Conservation (phyloP, 2,113 vertebrate genomes). For the Brachirus orientalis region DNA sequence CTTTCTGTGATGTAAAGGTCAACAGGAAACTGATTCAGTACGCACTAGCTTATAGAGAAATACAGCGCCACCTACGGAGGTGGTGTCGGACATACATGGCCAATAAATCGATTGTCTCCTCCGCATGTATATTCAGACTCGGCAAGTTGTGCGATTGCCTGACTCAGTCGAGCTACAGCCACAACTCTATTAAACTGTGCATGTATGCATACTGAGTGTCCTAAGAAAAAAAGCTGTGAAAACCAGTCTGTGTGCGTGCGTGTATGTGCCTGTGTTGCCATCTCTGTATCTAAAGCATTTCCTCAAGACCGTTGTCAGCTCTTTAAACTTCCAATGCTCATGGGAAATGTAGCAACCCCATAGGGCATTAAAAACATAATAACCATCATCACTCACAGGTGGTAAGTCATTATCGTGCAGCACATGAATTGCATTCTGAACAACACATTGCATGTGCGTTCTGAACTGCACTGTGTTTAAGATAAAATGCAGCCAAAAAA, state of each 20-base stretch:
- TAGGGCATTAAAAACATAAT: conserved; percentile 34
- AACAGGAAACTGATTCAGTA: too few species aligned
- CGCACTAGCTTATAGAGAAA: too few species aligned
- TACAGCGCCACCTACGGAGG: too few species aligned
- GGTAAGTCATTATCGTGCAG: conserved; percentile 23
- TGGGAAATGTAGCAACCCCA: conserved; percentile 33
- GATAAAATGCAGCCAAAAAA: neutral
- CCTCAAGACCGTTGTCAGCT: conserved; percentile 35
- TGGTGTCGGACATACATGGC: too few species aligned
- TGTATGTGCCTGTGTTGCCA: neutral
- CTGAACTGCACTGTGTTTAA: neutral
- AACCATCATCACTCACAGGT: conserved; percentile 48
- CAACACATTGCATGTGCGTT: neutral
- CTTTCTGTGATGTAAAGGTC: too few species aligned
- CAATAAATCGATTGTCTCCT: neutral
- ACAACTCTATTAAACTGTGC: too few species aligned
- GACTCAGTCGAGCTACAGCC: too few species aligned
- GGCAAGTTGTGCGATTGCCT: too few species aligned
- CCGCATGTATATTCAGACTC: too few species aligned
- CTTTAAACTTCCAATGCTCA: conserved; percentile 28
- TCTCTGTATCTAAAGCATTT: conserved; percentile 24
- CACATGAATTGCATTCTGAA: neutral
- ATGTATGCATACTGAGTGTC: too few species aligned
- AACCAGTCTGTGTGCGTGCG: neutral
- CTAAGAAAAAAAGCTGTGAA: too few species aligned